Percentiles rank a stretch among this genome's conserved stretches.
These are phyloP conservation scores for Cistogaster globosa DNA, from an alignment of 2,888 invertebrate genomes.

Conservation along the genomic window DNA sequence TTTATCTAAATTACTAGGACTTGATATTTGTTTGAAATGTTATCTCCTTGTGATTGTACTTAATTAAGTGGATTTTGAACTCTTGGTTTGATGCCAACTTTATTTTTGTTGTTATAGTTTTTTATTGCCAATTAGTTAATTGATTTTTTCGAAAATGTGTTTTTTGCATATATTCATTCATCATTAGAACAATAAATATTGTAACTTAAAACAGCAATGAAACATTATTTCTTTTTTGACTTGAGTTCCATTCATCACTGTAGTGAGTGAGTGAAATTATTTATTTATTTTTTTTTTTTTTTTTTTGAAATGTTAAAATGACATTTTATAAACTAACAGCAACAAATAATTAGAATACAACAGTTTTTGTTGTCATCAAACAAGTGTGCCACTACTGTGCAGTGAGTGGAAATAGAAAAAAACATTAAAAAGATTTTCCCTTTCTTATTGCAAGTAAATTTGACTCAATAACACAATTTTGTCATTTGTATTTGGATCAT, in stretches of 20 bases:
- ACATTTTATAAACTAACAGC: slow-evolving; percentile 52
- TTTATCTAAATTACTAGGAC: not conserved
- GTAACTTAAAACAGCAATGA: slow-evolving; percentile 17
- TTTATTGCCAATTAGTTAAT: slow-evolving; percentile 41
- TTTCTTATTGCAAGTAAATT: slow-evolving; percentile 21
- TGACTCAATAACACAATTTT: slow-evolving; percentile 58
- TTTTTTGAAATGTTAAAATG: slow-evolving; percentile 68
- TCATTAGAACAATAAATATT: slow-evolving; percentile 47
- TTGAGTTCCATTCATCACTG: slow-evolving; percentile 70
- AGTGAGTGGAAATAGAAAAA: slow-evolving; percentile 12
- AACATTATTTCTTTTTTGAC: slow-evolving; percentile 20
- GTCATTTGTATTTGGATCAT: slow-evolving; percentile 6
- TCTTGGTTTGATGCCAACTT: slow-evolving; percentile 35
- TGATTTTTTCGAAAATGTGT: slow-evolving; percentile 50
- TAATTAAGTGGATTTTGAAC: slow-evolving; percentile 22
- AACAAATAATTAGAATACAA: slow-evolving; percentile 31
- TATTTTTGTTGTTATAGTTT: not conserved
- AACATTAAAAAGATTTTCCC: not conserved
- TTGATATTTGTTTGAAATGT: not conserved
- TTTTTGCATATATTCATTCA: slow-evolving; percentile 55
- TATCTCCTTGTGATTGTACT: not conserved
- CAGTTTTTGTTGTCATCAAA: slow-evolving; percentile 47
- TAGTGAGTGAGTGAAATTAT: slow-evolving; percentile 71
- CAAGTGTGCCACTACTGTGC: slow-evolving; percentile 63
- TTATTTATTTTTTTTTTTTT: slow-evolving; percentile 31